Conservation (phyloP, 2,888 invertebrate species). For the Tolmerus cingulatus region DNA sequence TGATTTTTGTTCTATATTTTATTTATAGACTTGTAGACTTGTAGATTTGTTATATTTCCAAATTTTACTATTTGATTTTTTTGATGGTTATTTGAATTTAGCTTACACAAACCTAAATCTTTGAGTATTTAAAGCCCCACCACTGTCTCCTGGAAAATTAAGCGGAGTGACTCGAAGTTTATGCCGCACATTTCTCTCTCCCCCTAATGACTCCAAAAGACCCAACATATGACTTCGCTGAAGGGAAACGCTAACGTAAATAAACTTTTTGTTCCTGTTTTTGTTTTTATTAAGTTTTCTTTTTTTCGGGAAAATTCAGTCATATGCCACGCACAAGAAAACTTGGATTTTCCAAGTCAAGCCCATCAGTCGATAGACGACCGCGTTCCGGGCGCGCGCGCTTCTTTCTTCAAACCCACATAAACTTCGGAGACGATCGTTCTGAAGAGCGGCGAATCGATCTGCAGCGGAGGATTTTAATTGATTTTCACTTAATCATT, state of each 20-base stretch:
- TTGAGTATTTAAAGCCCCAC: background rate
- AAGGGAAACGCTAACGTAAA: slow-evolving; percentile 31
- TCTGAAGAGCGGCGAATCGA: background rate
- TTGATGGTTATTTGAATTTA: no score
- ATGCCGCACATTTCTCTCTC: background rate
- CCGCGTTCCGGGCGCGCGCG: background rate
- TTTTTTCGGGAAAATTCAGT: background rate
- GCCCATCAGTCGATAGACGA: background rate
- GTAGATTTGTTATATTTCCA: no score
- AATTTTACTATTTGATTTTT: no score
- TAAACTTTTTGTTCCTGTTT: slow-evolving; percentile 6
- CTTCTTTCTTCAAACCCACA: background rate
- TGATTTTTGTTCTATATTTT: no score
- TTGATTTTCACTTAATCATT: background rate
- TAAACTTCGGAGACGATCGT: background rate
- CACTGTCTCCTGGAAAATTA: slow-evolving; percentile 12
- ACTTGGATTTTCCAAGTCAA: slow-evolving; percentile 24
- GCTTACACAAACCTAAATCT: background rate
- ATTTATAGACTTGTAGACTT: no score
- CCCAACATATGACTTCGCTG: background rate
- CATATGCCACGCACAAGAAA: slow-evolving; percentile 29
- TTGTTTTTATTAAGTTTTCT: background rate
- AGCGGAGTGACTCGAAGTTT: background rate
- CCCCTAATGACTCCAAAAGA: background rate
- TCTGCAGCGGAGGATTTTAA: background rate